Conservation (phyloP, 2,888 invertebrate genomes). For the Capitulum mitella region DNA sequence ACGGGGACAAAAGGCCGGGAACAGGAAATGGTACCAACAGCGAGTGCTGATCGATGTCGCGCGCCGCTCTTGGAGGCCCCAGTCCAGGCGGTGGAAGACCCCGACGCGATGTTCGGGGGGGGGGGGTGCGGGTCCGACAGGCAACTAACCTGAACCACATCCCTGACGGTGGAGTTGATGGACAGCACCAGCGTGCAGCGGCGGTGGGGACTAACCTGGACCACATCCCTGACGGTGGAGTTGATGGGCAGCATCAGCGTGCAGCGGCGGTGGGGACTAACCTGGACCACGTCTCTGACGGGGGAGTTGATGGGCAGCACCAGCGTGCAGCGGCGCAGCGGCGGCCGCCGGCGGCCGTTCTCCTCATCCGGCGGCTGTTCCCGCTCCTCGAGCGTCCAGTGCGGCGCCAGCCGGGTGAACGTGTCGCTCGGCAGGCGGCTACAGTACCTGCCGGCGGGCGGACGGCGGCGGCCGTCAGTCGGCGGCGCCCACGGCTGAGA, state of each 20-base stretch:
- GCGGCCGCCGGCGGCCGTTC: neutral
- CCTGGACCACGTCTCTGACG: slow-evolving; percentile 73
- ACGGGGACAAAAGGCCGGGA: too few relatives aligned
- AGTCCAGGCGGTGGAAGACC: too few relatives aligned
- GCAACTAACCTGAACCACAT: slow-evolving; percentile 71
- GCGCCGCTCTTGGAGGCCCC: too few relatives aligned
- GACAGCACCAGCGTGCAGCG: slow-evolving; percentile 74
- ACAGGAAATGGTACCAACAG: too few relatives aligned
- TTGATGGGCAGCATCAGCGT: slow-evolving; percentile 84
- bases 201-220: too few relatives aligned
- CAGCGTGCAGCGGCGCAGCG: slow-evolving; percentile 59
- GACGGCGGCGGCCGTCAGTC: too few relatives aligned
- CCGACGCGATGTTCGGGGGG: too few relatives aligned
- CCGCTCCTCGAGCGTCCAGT: slow-evolving; percentile 58
- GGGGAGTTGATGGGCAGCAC: slow-evolving; percentile 96
- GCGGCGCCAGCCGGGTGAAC: slow-evolving; percentile 89
- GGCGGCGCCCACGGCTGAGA: too few relatives aligned
- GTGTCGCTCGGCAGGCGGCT: slow-evolving; percentile 96
- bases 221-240: slow-evolving; percentile 86
- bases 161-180: slow-evolving; percentile 94
- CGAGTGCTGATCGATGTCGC: too few relatives aligned
- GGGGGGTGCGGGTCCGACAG: too few relatives aligned
- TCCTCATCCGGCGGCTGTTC: neutral
- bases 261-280: too few relatives aligned
- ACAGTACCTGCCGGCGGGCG: slow-evolving; percentile 69